Evolutionary conservation across 2,888 invertebrate species (phyloP).

Genomic region (Epirrhoe tristata): DNA sequence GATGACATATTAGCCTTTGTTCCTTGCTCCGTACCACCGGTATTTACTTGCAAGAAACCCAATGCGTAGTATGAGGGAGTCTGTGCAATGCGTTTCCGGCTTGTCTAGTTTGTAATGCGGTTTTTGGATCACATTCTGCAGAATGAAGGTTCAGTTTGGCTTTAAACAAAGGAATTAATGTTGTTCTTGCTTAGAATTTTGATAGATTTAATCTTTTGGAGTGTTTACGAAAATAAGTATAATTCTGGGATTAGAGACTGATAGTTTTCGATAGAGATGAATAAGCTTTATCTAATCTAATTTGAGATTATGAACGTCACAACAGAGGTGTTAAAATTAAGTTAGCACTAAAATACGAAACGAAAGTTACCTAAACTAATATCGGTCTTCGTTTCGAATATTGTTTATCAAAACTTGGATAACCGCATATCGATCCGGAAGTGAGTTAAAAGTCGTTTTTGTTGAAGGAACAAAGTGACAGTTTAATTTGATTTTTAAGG

Average conservation of each 20-base stretch:
- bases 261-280: neutral
- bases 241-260: too few relatives aligned
- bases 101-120: slow-evolving; percentile 35
- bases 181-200: neutral
- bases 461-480: slow-evolving; percentile 24
- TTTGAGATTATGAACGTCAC: too few relatives aligned
- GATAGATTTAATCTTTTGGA: neutral
- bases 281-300: neutral
- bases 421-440: slow-evolving; percentile 6
- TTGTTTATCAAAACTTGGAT: neutral
- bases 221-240: neutral
- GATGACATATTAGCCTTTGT: slow-evolving; percentile 85
- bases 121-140: slow-evolving; percentile 25
- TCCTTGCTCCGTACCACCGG: slow-evolving; percentile 59
- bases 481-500: slow-evolving; percentile 31
- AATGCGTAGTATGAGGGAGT: slow-evolving; percentile 47
- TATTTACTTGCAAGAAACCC: slow-evolving; percentile 69
- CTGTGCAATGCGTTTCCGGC: slow-evolving; percentile 44
- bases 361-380: too few relatives aligned
- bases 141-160: neutral
- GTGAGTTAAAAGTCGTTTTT: slow-evolving; percentile 5
- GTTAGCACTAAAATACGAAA: too few relatives aligned
- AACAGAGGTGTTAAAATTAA: too few relatives aligned
- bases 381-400: neutral
- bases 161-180: neutral